phyloP scores from a whole-genome alignment of 2,797 vertebrate genomes.

The Sphenodon punctatus region DNA sequence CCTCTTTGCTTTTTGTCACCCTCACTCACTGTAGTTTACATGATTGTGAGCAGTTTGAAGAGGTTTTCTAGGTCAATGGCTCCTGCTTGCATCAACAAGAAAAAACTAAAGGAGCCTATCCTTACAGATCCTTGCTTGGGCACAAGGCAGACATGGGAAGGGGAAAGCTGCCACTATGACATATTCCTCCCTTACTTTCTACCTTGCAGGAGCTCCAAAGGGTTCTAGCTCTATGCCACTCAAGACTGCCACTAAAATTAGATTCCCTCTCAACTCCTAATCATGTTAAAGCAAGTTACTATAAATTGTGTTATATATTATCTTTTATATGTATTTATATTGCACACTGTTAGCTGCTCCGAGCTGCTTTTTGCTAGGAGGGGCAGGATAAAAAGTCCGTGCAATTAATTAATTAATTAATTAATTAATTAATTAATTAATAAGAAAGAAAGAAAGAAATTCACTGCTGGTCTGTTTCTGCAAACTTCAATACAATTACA shows the following conservation, averaged over 20 bases:
- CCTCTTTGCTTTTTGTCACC: background rate
- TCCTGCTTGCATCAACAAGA: background rate
- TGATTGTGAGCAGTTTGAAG: background rate
- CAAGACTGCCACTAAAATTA: no score
- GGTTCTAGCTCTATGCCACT: background rate
- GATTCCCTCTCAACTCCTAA: background rate
- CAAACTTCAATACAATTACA: no score
- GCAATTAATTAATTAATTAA: no score
- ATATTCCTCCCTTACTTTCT: background rate
- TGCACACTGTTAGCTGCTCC: no score
- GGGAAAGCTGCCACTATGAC: fast-evolving
- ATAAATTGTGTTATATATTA: no score
- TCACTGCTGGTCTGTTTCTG: background rate
- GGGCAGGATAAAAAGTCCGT: no score
- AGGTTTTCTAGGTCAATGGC: background rate
- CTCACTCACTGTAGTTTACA: background rate
- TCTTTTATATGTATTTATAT: no score
- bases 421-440: no score
- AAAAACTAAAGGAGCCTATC: background rate
- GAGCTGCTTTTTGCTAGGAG: no score
- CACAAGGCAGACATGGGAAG: background rate
- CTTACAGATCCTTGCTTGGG: background rate
- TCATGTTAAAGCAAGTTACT: background rate
- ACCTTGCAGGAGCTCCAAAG: background rate
- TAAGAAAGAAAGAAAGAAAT: no score